Base-by-base conservation (phyloP, 2,888 invertebrate species). In the Cynaeus angustus region DNA sequence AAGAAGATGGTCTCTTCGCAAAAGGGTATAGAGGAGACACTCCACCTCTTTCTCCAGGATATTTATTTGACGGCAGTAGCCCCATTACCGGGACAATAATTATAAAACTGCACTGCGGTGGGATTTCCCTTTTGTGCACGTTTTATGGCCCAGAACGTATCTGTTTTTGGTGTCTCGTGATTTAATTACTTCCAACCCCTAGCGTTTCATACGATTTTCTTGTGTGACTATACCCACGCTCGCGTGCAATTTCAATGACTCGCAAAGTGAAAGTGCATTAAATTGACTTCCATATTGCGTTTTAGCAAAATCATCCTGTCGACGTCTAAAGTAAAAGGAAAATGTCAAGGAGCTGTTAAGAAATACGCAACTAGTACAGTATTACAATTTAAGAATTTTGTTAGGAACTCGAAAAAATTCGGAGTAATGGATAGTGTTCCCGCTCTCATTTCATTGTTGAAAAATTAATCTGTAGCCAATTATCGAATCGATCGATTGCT, bases 281-380 rank as follows among this genome's bases (percentile, higher is more conserved):
- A 59, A 61, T 38, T 12, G 46, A 58, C 48, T 58, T 58, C 58
- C 58, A 58, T 45, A 58, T 45, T 58, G 45, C 45, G 48, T 61
- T 56, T 48, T 50, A 61, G 61, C 48, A 61, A 61, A 61, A 61
- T 61, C 61, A 61, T 61, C 61, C 33, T 61, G 61, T 61, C 48
- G 21, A 61, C 13, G 48, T 21, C 61, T 21, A 37, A 61, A 61
- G 61, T 61, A 61, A 61, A 61, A 61, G 61, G 61, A 50, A 61
- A 61, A 61, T 61, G 61, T 61, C 61, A 61, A 61, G 61, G 61
- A 61, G 61, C 28, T 38, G 61, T 61, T 48, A 50, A 50, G 61
- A 61, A 61, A 61, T 50, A 50, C 37, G 61, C 46, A 61, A 58
- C 58, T 58, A 58, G 28, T 58, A 61, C 61, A 9, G 37, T 59